Conservation (phyloP, 2,797 vertebrate species). For the Vipera latastei region DNA sequence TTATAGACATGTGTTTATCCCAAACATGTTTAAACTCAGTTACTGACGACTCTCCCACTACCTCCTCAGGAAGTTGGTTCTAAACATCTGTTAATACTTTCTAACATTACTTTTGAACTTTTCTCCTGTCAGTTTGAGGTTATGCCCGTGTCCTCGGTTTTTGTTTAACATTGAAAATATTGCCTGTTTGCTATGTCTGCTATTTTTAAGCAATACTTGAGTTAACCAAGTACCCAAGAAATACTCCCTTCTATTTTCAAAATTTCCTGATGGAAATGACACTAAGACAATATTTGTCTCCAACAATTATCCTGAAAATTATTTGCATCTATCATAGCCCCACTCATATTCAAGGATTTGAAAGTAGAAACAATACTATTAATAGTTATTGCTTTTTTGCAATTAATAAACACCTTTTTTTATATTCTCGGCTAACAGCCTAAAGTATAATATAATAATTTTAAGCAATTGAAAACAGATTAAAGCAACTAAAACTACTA, state of each 20-base stretch:
- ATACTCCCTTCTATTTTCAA: not conserved
- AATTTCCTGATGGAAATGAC: not conserved
- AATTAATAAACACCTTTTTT: not conserved
- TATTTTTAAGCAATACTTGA: not conserved
- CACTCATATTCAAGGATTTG: not conserved
- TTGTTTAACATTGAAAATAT: not conserved
- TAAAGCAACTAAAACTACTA: not conserved
- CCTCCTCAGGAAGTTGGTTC: not conserved
- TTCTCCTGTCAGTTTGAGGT: not conserved
- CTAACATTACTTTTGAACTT: not conserved
- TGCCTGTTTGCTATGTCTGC: not conserved
- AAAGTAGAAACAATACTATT: not conserved
- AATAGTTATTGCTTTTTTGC: not conserved
- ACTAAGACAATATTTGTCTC: not conserved
- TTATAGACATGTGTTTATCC: not conserved
- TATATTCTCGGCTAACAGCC: not conserved
- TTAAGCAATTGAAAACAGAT: not conserved
- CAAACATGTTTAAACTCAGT: not conserved
- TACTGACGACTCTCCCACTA: not conserved
- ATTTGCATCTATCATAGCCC: not conserved
- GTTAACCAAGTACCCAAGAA: not conserved
- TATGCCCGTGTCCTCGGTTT: not conserved
- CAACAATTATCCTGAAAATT: not conserved
- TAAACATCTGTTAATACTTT: not conserved
- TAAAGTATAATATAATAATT: not conserved